Base-by-base conservation (phyloP, 2,797 vertebrate genomes). In the Phoeniculus purpureus region DNA sequence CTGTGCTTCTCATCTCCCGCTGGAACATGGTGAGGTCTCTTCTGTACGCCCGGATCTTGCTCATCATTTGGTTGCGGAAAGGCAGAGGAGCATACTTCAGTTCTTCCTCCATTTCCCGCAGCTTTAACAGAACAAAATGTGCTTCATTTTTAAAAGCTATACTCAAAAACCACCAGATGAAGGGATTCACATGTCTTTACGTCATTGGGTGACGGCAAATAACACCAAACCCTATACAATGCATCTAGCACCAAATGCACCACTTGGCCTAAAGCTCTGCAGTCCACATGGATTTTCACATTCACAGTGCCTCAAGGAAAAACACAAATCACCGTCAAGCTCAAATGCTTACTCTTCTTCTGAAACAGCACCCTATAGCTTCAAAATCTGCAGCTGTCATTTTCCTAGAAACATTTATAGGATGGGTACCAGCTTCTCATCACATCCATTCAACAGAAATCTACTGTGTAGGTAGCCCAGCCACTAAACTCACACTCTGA, bases 71-170 rank as follows among this genome's bases (percentile, higher is more conserved):
- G 71, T 98, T 99, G 72, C 98, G 97, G 96, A 98, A 99, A 22
- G 98, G 95, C 7, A 97, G 34, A 2, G 99, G 99, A 21, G 99
- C 99, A 0, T 95, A 95, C 19, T 98, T 98, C 90, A 99, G 94
- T 87, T 99, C 99, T 54, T 98, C 98, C 59, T 99, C 99, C 99
- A 99, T 99, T 64, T 98, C 98, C 91, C 97, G 97, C 77, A 99
- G 96, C 99, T 99, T 93, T 56, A 86, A 96, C 19, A 19, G 51
- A 60, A 89, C 56, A 94, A 89, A 81, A 66, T 0, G 3, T 6
- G 3, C 7, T 93, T 43, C 34, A 52, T 32, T 81, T 75, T 59
- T 75, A 40, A 82, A 60, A 87, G 66, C 60, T 19, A 4, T 31
- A 66, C 47, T 61, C 11, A 61, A 43, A 40, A 92, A 55, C 26